Percentiles rank a stretch among this genome's conserved stretches.
phyloP scores from a whole-genome alignment of 2,797 vertebrate species.

The Rhinoraja longicauda region DNA sequence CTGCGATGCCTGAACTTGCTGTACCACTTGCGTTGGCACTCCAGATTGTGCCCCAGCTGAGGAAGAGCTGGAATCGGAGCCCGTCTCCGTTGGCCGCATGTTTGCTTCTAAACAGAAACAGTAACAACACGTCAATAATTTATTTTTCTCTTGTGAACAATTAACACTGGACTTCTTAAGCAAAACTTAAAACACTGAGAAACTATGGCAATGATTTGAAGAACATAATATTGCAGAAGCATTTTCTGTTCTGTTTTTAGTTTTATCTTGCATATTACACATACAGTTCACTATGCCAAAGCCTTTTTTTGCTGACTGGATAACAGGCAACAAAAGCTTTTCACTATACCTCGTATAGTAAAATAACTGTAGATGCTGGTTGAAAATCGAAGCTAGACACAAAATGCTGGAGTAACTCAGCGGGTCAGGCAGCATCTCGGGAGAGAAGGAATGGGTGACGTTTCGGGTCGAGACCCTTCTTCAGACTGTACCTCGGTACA shows the following conservation, averaged over 20 bases:
- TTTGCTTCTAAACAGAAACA: conserved; percentile 35
- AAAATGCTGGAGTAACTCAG: too few relatives aligned
- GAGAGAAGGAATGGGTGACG: too few relatives aligned
- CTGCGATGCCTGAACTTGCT: conserved; percentile 69
- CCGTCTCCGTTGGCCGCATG: conserved; percentile 74
- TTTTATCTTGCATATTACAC: neutral
- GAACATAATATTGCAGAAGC: neutral
- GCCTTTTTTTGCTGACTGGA: too few relatives aligned
- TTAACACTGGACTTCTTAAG: neutral
- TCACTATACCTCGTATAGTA: too few relatives aligned
- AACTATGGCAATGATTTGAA: neutral
- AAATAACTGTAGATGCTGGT: too few relatives aligned
- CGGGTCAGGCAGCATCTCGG: too few relatives aligned
- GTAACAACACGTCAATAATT: neutral
- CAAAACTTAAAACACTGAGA: neutral
- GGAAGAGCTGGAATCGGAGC: conserved; percentile 74
- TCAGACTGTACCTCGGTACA: too few relatives aligned
- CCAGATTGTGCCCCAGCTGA: conserved; percentile 71
- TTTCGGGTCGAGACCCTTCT: too few relatives aligned
- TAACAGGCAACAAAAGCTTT: too few relatives aligned
- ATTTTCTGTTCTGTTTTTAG: neutral
- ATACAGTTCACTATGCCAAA: neutral
- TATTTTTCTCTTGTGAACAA: neutral
- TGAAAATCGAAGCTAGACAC: too few relatives aligned
- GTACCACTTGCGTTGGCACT: conserved; percentile 78